phyloP scores from a whole-genome alignment of 1,140 invertebrate species.

The Zaprionus africanus region DNA sequence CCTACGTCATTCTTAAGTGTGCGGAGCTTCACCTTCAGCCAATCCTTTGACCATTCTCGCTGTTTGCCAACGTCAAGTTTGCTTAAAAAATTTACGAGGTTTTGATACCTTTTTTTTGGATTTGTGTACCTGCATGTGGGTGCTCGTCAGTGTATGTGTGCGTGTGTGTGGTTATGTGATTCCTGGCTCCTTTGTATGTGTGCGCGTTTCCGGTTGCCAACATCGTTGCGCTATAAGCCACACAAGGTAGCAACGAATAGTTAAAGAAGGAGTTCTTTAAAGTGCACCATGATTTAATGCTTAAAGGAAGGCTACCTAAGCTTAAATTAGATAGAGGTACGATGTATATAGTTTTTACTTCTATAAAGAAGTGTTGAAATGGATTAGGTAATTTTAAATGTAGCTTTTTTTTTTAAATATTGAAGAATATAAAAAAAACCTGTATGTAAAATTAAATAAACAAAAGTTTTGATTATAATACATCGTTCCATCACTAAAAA shows the following conservation, averaged over 20 bases:
- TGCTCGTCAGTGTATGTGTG: conserved; percentile 6
- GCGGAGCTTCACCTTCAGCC: neutral
- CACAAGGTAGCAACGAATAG: neutral
- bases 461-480: no score
- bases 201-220: conserved; percentile 30
- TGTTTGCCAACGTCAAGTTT: conserved; percentile 24
- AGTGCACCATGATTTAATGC: no score
- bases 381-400: no score
- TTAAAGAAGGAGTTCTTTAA: neutral
- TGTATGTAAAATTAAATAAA: no score
- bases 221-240: conserved; percentile 5
- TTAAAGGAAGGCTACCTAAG: no score
- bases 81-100: conserved; percentile 34
- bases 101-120: conserved; percentile 4
- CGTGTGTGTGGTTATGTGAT: conserved; percentile 6
- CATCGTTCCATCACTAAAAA: no score
- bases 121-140: conserved; percentile 1
- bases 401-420: no score
- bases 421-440: no score
- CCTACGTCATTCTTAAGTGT: no score
- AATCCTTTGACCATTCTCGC: conserved; percentile 12
- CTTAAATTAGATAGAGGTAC: no score
- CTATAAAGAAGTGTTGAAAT: no score
- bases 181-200: neutral
- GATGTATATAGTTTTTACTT: no score